Conservation (phyloP, 1,140 invertebrate genomes). For the Euwallacea similis region DNA sequence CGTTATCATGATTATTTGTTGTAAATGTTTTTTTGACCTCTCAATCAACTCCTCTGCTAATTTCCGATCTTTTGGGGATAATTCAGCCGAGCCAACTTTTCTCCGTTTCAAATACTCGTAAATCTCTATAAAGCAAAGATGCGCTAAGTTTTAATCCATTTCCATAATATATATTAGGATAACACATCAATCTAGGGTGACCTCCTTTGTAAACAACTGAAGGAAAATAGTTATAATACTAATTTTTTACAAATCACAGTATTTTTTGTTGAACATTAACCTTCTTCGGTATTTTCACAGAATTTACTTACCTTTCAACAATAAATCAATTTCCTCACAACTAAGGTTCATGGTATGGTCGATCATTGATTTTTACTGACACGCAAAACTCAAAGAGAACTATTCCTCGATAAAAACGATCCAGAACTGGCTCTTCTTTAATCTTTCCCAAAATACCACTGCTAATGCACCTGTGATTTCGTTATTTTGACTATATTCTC, state of each 20-base stretch:
- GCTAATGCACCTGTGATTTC: neutral
- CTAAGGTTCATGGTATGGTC: neutral
- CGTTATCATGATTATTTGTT: neutral
- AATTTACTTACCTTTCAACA: neutral
- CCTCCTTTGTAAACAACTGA: neutral
- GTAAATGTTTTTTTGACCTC: conserved; percentile 13
- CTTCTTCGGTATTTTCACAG: neutral
- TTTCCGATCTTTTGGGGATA: neutral
- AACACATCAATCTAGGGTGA: neutral
- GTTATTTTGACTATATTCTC: neutral
- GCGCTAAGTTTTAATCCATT: neutral
- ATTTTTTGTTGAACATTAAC: neutral
- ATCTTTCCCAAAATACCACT: neutral
- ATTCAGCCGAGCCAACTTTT: neutral
- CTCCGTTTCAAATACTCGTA: conserved; percentile 7
- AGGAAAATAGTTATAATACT: neutral
- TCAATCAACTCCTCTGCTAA: conserved; percentile 4
- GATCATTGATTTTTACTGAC: neutral
- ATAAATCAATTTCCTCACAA: neutral
- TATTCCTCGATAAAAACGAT: neutral
- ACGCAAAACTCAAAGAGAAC: neutral
- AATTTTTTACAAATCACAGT: neutral
- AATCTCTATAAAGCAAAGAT: conserved; percentile 11
- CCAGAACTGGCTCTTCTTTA: no score
- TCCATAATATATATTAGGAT: neutral